Evolutionary conservation across 2,888 invertebrate species (phyloP).

Genomic region (Hydropsyche betteni): DNA sequence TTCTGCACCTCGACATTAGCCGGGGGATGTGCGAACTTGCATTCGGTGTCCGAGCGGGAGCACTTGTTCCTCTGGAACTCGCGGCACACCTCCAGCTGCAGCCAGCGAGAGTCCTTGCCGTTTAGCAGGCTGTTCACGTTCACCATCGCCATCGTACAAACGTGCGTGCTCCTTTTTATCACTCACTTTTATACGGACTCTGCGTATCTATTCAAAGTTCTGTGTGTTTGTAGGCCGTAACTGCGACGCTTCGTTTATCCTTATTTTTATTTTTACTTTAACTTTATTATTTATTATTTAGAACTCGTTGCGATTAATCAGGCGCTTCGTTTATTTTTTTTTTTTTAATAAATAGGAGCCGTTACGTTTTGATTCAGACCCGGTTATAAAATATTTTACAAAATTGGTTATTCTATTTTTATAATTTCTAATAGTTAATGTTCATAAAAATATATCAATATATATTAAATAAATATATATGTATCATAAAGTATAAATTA

Average conservation of each 20-base stretch:
- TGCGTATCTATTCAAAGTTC: conserved; percentile 9
- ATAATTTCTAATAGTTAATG: conserved; percentile 42
- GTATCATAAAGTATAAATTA: conserved; percentile 46
- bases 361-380: conserved; percentile 22
- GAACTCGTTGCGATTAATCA: conserved; percentile 39
- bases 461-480: conserved; percentile 46
- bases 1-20: conserved; percentile 99
- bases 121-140: conserved; percentile 97
- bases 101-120: conserved; percentile 99
- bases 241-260: conserved; percentile 9
- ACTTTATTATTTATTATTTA: conserved; percentile 32
- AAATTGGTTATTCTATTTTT: conserved; percentile 43
- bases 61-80: conserved; percentile 99
- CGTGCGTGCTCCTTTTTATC: neutral
- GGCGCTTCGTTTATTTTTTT: conserved; percentile 30
- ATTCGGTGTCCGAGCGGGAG: conserved; percentile 98
- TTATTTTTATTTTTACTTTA: conserved; percentile 42
- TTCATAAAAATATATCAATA: conserved; percentile 50
- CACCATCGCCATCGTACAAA: conserved; percentile 75
- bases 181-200: conserved; percentile 15
- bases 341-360: conserved; percentile 14
- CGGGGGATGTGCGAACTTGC: conserved; percentile 99
- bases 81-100: conserved; percentile 98
- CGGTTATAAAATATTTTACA: conserved; percentile 43
- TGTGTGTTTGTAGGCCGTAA: neutral